phyloP scores from a whole-genome alignment of 2,888 invertebrate species.

The Dichetophora obliterata region DNA sequence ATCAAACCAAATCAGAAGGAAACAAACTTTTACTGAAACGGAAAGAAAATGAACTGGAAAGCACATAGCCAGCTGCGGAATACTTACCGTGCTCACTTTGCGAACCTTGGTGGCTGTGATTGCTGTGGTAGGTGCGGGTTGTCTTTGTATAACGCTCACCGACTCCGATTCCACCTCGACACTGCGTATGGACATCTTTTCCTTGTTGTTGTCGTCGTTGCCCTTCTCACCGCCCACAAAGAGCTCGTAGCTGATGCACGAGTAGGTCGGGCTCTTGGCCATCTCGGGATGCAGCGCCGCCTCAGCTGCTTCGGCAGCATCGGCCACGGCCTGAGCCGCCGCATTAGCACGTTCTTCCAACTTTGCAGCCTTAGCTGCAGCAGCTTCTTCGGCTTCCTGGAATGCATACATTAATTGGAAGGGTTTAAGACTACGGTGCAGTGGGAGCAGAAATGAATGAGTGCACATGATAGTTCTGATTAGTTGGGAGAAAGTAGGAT shows the following conservation, averaged over 20 bases:
- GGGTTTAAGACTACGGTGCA: conserved; percentile 48
- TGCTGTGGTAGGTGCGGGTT: conserved; percentile 71
- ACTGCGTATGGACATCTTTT: conserved; percentile 91
- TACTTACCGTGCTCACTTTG: conserved; percentile 95
- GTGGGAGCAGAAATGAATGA: conserved; percentile 29
- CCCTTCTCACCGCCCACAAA: conserved; percentile 91
- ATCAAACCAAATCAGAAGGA: conserved; percentile 29
- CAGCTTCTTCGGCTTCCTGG: conserved; percentile 89
- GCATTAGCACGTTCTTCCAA: conserved; percentile 73
- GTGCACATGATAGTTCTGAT: conserved; percentile 15
- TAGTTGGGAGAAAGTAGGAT: not conserved
- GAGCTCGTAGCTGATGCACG: conserved; percentile 92
- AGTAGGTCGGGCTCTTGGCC: conserved; percentile 92
- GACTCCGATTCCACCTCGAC: conserved; percentile 91
- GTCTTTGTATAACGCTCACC: conserved; percentile 82
- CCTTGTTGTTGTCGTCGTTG: conserved; percentile 90
- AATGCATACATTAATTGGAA: conserved; percentile 53
- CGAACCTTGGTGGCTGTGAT: conserved; percentile 77
- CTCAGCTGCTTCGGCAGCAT: conserved; percentile 67
- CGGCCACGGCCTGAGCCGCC: conserved; percentile 75
- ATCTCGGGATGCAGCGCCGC: conserved; percentile 74
- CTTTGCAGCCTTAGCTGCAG: conserved; percentile 74
- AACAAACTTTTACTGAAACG: conserved; percentile 30
- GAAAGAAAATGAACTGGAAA: conserved; percentile 54
- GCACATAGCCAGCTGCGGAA: conserved; percentile 65